Evolutionary conservation across 2,797 vertebrate genomes (phyloP).

Genomic region (Falco columbarius): DNA sequence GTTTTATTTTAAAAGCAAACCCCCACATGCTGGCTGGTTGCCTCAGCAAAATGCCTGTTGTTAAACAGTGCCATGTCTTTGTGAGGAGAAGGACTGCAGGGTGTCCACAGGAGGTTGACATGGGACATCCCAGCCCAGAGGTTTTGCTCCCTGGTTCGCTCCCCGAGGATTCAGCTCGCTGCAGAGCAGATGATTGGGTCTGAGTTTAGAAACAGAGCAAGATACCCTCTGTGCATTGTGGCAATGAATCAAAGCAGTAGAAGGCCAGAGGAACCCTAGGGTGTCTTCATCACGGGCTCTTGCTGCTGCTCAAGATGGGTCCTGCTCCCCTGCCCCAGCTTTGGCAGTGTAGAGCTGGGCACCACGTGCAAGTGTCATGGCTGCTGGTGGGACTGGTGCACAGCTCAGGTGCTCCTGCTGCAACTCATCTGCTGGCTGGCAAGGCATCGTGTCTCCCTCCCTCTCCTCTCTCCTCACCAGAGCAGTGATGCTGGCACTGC

Average conservation of each 20-base stretch:
- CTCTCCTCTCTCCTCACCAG: neutral
- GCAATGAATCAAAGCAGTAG: neutral
- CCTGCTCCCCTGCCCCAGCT: neutral
- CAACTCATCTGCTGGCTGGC: neutral
- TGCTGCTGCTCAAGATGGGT: neutral
- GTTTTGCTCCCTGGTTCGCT: accelerated
- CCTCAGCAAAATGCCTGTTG: accelerated
- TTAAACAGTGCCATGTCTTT: accelerated
- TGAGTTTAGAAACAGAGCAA: neutral
- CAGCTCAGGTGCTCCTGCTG: neutral
- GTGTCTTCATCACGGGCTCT: neutral
- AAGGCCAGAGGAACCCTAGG: neutral
- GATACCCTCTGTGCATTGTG: neutral
- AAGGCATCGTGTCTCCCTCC: neutral
- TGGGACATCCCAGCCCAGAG: neutral
- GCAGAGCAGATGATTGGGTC: neutral
- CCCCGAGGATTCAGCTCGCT: accelerated
- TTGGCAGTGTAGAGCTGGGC: neutral
- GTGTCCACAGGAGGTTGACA: neutral
- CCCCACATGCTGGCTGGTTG: accelerated
- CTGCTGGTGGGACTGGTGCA: neutral
- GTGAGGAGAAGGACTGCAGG: neutral
- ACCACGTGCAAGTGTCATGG: accelerated
- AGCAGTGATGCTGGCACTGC: neutral
- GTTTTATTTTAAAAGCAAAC: neutral